Evolutionary conservation across 1,140 invertebrate genomes (phyloP).

Genomic region (Ylistrum balloti): DNA sequence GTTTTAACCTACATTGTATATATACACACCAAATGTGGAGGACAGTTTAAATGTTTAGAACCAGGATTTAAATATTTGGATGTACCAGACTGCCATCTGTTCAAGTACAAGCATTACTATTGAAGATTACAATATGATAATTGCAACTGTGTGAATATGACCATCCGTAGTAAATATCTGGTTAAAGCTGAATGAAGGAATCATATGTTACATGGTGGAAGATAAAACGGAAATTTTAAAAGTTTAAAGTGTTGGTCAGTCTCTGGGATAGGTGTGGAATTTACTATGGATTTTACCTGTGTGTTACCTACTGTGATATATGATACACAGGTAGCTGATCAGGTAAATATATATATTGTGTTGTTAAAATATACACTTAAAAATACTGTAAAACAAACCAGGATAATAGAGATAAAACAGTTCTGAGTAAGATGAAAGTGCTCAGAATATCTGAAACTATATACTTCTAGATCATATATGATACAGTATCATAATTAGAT

Average conservation of each 20-base stretch:
- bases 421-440: no score
- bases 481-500: no score
- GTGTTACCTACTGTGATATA: neutral
- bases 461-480: no score
- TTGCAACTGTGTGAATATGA: neutral
- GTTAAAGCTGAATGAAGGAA: neutral
- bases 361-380: no score
- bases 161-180: neutral
- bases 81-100: neutral
- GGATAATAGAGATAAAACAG: no score
- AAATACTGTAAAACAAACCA: no score
- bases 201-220: neutral
- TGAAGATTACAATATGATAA: neutral
- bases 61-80: neutral
- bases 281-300: neutral
- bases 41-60: neutral
- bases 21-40: neutral
- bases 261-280: no score
- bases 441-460: no score
- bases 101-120: no score
- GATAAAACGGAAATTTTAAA: no score
- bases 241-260: no score
- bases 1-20: neutral
- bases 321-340: neutral
- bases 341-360: constrained; percentile 2